Evolutionary conservation across 2,113 vertebrate genomes (phyloP), one percentile per base, ranked within the genome.

Genomic region (Phaethon lepturus): DNA sequence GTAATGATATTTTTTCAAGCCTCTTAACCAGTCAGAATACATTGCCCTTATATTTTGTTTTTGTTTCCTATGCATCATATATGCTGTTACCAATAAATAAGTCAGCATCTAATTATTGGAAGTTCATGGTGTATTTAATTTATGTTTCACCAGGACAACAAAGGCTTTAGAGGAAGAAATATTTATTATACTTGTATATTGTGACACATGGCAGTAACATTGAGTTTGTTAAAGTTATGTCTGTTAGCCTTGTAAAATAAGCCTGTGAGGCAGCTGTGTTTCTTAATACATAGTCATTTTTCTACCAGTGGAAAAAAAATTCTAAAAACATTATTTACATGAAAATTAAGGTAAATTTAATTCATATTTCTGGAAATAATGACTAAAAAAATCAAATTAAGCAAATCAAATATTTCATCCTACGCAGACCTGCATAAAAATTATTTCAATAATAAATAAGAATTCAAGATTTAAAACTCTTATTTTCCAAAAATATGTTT

Each of bases 41-140:
- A 18, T 24, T 58, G 18, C 7, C 4, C 5, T 66, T 49, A 12
- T 35, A 10, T 53, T 28, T 72, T 5, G 6, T 23, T 73, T 63
- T 47, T 90, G 10, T 16, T 88, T 88, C 29, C 11, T 42, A 63
- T 13, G 5, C 0, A 0, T 50, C 71, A 11, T 7, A 22, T 77
- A 20, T 31, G 33, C 40, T 49, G 5, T 53, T 62, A 80, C 17
- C 28, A 42, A 56, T 40, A 67, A 53, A 80, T 33, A 84, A 71
- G 33, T 26, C 50, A 78, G 7, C 15, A 44, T 29, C 7, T 67
- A 78, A 24, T 35, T 89, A 45, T 52, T 62, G 56, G 7, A 76
- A 76, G 28, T 62, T 87, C 17, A 10, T 28, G 5, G 6, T n/a
- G 9, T 53, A 13, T 44, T 52, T 80, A n/a, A n/a, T 75, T 67